Evolutionary conservation across 2,888 invertebrate species (phyloP), one percentile per base, ranked within the genome.

Genomic region (Zygaena filipendulae): DNA sequence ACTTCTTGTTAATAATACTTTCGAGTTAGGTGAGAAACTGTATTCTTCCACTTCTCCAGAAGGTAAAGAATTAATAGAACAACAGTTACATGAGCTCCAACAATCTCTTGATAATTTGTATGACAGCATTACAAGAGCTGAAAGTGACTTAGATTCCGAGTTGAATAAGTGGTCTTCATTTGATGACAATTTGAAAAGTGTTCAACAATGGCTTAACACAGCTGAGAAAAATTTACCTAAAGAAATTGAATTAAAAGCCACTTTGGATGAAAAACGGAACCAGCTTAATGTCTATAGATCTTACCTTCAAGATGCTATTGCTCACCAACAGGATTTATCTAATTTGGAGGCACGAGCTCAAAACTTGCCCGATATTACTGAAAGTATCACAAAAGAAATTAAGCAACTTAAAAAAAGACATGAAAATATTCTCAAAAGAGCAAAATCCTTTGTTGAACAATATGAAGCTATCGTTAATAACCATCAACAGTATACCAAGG

Each of bases 401-500:
- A 82, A 82, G 13, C 80, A 84, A 14, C 82, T 94, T 11, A 85
- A 84, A 1, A 83, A 87, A 30, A 87, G 92, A 42, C 92, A 93
- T 54, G 83, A 84, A 5, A 82, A 83, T 25, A 72, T 93, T 30
- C 71, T 89, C 20, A 84, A 86, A 33, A 82, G 88, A 45, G 87
- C 88, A 0, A 88, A 91, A 51, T 81, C 82, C 7, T 93, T 87
- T 48, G 91, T 94, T 0, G 91, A 92, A 49, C 85, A 86, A 38
- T 95, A 95, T 53, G 95, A 95, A 70, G 87, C 84, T 0, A 91
- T 94, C 47, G 95, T 95, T 0, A 90, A 88, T 51, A 90, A 92
- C 45, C 95, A 95, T 59, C 92, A 94, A 47, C 90, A 91, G 43
- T 95, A 93, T 55, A 90, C 88, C 38, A 92, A 91, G 63, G 90